A percentile compares a stretch with the other conserved stretches of the same genome.
Conservation (phyloP, 2,888 invertebrate genomes). For the Heteropelma amictum region DNA sequence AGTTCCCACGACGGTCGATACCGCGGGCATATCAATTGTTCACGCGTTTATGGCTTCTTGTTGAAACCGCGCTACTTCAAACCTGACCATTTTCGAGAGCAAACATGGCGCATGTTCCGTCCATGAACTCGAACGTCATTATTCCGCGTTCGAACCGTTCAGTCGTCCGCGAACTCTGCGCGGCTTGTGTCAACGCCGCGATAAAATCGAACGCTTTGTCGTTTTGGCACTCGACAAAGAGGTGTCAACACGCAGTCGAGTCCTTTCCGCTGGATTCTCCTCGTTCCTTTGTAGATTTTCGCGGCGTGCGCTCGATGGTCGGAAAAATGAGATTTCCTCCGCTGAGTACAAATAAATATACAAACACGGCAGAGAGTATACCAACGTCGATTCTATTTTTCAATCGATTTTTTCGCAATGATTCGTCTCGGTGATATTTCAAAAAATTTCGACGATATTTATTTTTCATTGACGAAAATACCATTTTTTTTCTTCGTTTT, state of each 20-base stretch:
- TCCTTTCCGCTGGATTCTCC: background rate
- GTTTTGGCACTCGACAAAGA: background rate
- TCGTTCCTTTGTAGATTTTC: background rate
- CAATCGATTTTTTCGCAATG: too few relatives aligned
- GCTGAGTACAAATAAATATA: too few relatives aligned
- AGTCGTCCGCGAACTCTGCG: background rate
- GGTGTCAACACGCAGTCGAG: background rate
- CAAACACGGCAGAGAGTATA: too few relatives aligned
- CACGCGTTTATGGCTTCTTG: slow-evolving; percentile 17
- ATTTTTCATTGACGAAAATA: too few relatives aligned
- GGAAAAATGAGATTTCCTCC: too few relatives aligned
- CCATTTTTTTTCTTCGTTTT: too few relatives aligned
- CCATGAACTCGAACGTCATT: background rate
- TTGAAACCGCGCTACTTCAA: slow-evolving; percentile 13
- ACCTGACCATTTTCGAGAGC: background rate
- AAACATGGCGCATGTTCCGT: background rate
- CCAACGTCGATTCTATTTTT: too few relatives aligned
- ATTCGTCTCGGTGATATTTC: too few relatives aligned
- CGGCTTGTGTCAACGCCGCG: background rate
- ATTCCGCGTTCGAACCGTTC: background rate
- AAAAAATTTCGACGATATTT: too few relatives aligned
- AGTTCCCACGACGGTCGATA: background rate
- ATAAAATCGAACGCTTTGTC: slow-evolving; percentile 1
- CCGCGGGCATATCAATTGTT: background rate
- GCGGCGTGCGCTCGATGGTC: background rate